Conservation (phyloP, 1,140 invertebrate genomes). For the Drosophila baimaii region DNA sequence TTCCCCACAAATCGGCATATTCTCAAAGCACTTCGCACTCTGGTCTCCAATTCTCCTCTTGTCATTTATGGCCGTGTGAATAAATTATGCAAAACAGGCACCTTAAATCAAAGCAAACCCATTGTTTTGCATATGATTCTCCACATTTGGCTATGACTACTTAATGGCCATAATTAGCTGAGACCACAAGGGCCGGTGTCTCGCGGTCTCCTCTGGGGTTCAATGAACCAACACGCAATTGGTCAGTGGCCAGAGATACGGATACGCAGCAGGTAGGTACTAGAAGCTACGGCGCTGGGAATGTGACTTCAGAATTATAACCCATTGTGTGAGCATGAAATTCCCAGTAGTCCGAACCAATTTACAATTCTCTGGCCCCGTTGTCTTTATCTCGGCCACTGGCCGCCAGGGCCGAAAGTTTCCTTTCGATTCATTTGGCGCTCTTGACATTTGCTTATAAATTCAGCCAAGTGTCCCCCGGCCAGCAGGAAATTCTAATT, state of each 20-base stretch:
- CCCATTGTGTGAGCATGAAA: slow-evolving; percentile 1
- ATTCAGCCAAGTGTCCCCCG: slow-evolving; percentile 29
- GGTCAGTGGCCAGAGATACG: slow-evolving; percentile 39
- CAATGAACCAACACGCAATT: slow-evolving; percentile 73
- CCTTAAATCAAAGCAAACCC: slow-evolving; percentile 60
- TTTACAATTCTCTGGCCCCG: slow-evolving; percentile 9
- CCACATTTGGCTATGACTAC: slow-evolving; percentile 33
- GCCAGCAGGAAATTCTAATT: slow-evolving; percentile 42
- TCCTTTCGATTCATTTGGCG: slow-evolving; percentile 44
- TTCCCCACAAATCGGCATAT: background rate
- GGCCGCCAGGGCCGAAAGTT: slow-evolving; percentile 23
- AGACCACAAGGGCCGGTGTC: slow-evolving; percentile 18
- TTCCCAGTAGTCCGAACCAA: background rate
- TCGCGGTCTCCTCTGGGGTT: slow-evolving; percentile 41
- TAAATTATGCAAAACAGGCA: slow-evolving; percentile 38
- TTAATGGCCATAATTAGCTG: slow-evolving; percentile 75
- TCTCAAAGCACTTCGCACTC: slow-evolving; percentile 3
- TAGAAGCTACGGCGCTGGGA: slow-evolving; percentile 16
- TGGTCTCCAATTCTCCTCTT: background rate
- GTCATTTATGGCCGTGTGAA: slow-evolving; percentile 20
- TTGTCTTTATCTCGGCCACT: slow-evolving; percentile 10
- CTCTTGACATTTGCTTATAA: slow-evolving; percentile 34
- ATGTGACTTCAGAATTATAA: slow-evolving; percentile 13
- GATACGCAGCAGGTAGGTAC: slow-evolving; percentile 24
- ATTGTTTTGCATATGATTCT: slow-evolving; percentile 64